Conservation (phyloP, 1,140 invertebrate genomes). For the Brachionus rotundiformis region DNA sequence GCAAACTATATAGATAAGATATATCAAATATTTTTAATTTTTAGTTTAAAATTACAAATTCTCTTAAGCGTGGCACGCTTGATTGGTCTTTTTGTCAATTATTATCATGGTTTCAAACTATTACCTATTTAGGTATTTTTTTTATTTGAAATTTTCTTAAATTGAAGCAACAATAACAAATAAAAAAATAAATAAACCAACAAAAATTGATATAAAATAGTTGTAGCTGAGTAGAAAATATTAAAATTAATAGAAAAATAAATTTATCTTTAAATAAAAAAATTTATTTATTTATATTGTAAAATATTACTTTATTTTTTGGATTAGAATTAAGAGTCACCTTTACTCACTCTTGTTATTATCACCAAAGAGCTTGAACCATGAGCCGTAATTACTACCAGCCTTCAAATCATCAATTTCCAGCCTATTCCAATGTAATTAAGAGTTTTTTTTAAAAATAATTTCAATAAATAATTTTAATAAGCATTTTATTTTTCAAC, state of each 20-base stretch:
- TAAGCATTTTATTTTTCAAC: not conserved
- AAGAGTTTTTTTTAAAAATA: too few relatives aligned
- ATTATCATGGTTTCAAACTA: constrained; percentile 42
- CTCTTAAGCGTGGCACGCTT: not conserved
- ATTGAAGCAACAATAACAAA: constrained; percentile 37
- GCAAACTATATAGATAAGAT: not conserved
- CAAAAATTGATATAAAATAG: constrained; percentile 36
- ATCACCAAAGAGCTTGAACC: not conserved
- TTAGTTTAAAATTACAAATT: constrained; percentile 3
- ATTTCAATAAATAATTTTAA: too few relatives aligned
- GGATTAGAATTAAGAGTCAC: not conserved
- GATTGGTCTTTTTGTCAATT: constrained; percentile 1
- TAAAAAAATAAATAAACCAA: constrained; percentile 33
- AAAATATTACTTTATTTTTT: not conserved
- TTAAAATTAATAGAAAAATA: constrained; percentile 33
- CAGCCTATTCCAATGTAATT: constrained; percentile 28
- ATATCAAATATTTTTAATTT: not conserved
- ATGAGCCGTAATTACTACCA: constrained; percentile 41
- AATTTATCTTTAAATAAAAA: not conserved
- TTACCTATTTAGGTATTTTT: constrained; percentile 47
- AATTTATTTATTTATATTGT: too few relatives aligned
- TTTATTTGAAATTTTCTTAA: constrained; percentile 16
- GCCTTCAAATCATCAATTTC: constrained; percentile 39
- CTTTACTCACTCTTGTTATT: not conserved
- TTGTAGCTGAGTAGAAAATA: constrained; percentile 30